Evolutionary conservation across 2,113 vertebrate genomes (phyloP).

Genomic region (Promerops cafer): DNA sequence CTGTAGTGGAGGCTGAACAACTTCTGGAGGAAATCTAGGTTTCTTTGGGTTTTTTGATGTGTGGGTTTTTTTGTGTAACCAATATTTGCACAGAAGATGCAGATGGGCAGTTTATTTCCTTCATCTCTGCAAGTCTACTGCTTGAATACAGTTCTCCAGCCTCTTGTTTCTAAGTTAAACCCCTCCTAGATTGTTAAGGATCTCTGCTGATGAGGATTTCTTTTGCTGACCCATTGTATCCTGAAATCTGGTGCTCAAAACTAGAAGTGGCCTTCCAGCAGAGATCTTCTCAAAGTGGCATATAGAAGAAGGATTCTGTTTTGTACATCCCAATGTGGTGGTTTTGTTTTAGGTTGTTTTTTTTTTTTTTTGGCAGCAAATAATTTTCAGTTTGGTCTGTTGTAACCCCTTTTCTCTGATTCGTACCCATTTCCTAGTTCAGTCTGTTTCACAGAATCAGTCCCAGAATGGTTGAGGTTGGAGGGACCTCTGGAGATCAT

Average conservation of each 20-base stretch:
- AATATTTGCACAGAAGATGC: background rate
- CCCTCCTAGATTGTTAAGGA: background rate
- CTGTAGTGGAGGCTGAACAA: background rate
- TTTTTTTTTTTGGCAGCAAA: background rate
- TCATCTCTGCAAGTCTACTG: background rate
- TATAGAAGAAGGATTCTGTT: background rate
- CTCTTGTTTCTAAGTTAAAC: background rate
- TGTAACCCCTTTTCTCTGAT: background rate
- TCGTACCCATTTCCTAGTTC: background rate
- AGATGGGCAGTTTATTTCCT: background rate
- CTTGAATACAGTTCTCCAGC: background rate
- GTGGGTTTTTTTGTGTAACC: background rate
- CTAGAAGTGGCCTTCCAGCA: background rate
- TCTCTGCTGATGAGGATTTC: background rate
- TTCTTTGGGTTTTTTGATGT: background rate
- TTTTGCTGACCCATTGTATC: background rate
- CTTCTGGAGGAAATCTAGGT: background rate
- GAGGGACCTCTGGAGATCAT: background rate
- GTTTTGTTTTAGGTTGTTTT: background rate
- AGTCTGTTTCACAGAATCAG: background rate
- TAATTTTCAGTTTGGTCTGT: background rate
- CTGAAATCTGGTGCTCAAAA: conserved; percentile 1
- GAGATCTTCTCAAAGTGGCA: background rate
- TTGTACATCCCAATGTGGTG: background rate
- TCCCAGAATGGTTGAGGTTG: background rate